phyloP scores from a whole-genome alignment of 1,140 invertebrate species.

The Solenopsis fugax region DNA sequence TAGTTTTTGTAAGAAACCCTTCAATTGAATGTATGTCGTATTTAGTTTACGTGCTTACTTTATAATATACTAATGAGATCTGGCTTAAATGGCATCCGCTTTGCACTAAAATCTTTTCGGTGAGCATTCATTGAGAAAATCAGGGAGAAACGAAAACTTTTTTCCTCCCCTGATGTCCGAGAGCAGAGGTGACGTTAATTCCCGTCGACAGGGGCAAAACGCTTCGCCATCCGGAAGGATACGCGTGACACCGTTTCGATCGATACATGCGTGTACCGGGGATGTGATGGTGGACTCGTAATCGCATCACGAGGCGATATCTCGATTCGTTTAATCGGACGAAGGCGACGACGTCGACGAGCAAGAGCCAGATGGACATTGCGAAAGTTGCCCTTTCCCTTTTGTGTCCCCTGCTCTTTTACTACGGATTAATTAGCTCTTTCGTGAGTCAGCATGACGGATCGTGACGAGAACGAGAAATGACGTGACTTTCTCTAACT shows the following conservation, averaged over 20 bases:
- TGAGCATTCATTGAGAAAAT: slow-evolving; percentile 25
- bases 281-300: slow-evolving; percentile 36
- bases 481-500: slow-evolving; percentile 27
- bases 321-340: slow-evolving; percentile 66
- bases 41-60: background rate
- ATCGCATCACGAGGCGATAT: slow-evolving; percentile 54
- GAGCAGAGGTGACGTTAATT: slow-evolving; percentile 55
- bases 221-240: slow-evolving; percentile 43
- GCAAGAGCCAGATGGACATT: slow-evolving; percentile 28
- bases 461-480: slow-evolving; percentile 39
- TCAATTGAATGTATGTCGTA: background rate
- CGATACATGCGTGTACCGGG: slow-evolving; percentile 56
- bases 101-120: slow-evolving; percentile 31
- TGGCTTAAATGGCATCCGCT: background rate
- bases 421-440: slow-evolving; percentile 52
- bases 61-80: background rate
- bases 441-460: slow-evolving; percentile 49
- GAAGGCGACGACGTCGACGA: slow-evolving; percentile 37
- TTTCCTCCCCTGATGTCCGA: background rate
- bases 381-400: slow-evolving; percentile 22
- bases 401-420: slow-evolving; percentile 14
- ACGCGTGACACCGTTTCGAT: slow-evolving; percentile 65
- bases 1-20: too few species aligned
- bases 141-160: slow-evolving; percentile 27
- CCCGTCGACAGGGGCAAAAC: slow-evolving; percentile 50